A percentile compares a stretch with the other conserved stretches of the same genome.
These are phyloP conservation scores for Cordylochernes scorpioides DNA, from an alignment of 2,888 invertebrate genomes.

Conservation along the genomic window DNA sequence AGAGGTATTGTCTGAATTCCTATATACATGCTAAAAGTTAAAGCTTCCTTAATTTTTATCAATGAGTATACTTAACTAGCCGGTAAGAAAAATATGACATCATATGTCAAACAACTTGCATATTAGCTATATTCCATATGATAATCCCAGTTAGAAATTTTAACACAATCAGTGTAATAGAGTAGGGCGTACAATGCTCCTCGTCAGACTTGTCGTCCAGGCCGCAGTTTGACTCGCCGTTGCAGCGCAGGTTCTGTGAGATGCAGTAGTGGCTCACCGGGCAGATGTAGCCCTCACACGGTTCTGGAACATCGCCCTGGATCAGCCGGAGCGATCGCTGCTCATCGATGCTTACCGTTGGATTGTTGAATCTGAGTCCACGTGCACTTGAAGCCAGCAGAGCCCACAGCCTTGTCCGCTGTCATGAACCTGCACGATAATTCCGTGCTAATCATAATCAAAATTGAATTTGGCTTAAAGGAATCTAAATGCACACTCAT, in stretches of 20 bases:
- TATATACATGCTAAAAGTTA: too few species aligned
- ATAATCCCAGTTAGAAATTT: neutral
- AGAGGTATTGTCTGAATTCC: too few species aligned
- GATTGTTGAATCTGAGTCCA: constrained; percentile 54
- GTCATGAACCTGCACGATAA: constrained; percentile 38
- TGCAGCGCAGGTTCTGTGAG: constrained; percentile 43
- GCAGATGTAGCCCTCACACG: constrained; percentile 24
- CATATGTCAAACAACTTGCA: too few species aligned
- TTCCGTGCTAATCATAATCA: neutral
- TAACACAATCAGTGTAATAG: neutral
- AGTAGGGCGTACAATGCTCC: constrained; percentile 34
- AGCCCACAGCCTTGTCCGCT: constrained; percentile 77
- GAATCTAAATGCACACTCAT: neutral
- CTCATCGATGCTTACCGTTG: constrained; percentile 3
- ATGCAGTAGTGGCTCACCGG: constrained; percentile 46
- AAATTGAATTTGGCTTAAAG: neutral
- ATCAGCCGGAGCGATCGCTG: neutral
- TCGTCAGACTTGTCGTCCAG: constrained; percentile 43
- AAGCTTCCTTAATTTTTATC: neutral
- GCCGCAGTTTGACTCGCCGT: constrained; percentile 58
- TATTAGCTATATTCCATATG: too few species aligned
- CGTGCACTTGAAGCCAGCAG: constrained; percentile 67
- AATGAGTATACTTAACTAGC: too few species aligned
- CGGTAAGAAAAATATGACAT: too few species aligned
- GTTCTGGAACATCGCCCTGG: constrained; percentile 1